Evolutionary conservation across 35 echinoderm and acorn worm species (phyloP).

Genomic region (Eucidaris tribuloides): DNA sequence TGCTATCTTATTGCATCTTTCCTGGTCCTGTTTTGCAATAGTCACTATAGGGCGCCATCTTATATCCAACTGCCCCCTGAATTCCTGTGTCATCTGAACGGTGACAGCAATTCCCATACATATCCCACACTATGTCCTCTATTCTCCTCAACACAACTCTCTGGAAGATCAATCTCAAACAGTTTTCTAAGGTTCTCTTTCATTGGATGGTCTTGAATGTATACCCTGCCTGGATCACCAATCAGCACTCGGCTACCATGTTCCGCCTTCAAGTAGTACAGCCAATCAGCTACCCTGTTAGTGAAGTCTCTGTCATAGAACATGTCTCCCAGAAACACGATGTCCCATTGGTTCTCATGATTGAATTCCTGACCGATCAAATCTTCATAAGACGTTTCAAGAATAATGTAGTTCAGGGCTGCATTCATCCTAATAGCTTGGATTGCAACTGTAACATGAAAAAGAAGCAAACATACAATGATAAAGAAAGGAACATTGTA

Average conservation of each 20-base stretch:
- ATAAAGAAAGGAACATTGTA: no score
- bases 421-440: conserved; percentile 70
- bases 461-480: no score
- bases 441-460: conserved; percentile 81
- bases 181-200: conserved; percentile 53
- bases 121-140: conserved; percentile 65
- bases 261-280: conserved; percentile 31
- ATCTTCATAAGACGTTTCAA: conserved; percentile 53
- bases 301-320: conserved; percentile 92
- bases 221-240: conserved; percentile 78
- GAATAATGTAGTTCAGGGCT: conserved; percentile 62
- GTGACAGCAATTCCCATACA: conserved; percentile 82
- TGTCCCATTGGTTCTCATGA: conserved; percentile 45
- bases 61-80: no score
- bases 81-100: no score
- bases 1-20: no score
- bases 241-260: conserved; percentile 36
- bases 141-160: conserved; percentile 55
- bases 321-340: conserved; percentile 88
- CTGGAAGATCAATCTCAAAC: conserved; percentile 46
- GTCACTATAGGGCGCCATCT: no score
- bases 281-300: conserved; percentile 61
- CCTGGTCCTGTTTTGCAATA: no score
- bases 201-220: conserved; percentile 60
- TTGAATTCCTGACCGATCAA: conserved; percentile 15